Percentiles rank a stretch among this genome's conserved stretches.
These are phyloP conservation scores for Sebastes kiyomatsui DNA, from an alignment of 2,797 vertebrate genomes.

Conservation along the genomic window DNA sequence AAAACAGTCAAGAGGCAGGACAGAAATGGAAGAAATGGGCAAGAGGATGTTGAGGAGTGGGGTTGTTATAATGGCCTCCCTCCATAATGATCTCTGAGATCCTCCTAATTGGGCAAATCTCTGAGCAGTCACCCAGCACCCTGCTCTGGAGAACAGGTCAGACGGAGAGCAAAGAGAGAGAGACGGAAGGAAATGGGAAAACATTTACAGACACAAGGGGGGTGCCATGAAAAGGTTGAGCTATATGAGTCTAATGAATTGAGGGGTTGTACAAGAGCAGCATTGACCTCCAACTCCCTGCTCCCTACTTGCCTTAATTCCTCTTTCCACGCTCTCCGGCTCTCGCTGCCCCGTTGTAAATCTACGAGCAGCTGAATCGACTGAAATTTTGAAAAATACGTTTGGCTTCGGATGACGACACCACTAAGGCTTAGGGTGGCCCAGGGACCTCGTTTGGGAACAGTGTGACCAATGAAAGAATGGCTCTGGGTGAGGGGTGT, in stretches of 20 bases:
- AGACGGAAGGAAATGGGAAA: slow-evolving; percentile 44
- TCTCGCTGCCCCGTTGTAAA: neutral
- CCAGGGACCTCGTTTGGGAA: slow-evolving; percentile 32
- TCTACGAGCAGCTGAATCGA: slow-evolving; percentile 25
- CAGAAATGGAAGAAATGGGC: slow-evolving; percentile 5
- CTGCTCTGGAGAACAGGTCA: slow-evolving; percentile 59
- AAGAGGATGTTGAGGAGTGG: slow-evolving; percentile 9
- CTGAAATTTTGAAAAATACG: slow-evolving; percentile 50
- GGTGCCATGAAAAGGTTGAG: slow-evolving; percentile 68
- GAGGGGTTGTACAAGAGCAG: slow-evolving; percentile 60
- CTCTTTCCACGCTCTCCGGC: slow-evolving; percentile 9
- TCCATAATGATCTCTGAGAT: slow-evolving; percentile 61
- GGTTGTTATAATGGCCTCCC: slow-evolving; percentile 22
- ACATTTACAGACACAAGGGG: slow-evolving; percentile 56
- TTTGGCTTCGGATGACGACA: slow-evolving; percentile 44
- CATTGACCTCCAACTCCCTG: slow-evolving; percentile 56
- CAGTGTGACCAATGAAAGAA: neutral
- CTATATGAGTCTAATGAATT: slow-evolving; percentile 72
- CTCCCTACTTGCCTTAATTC: slow-evolving; percentile 44
- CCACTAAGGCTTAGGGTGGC: slow-evolving; percentile 7
- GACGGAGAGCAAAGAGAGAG: slow-evolving; percentile 29
- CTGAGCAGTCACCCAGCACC: slow-evolving; percentile 48
- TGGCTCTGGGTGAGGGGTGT: slow-evolving; percentile 12
- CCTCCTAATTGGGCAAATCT: slow-evolving; percentile 79
- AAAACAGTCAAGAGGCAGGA: slow-evolving; percentile 21